Conservation (phyloP, 2,888 invertebrate species). For the Monochamus alternatus region DNA sequence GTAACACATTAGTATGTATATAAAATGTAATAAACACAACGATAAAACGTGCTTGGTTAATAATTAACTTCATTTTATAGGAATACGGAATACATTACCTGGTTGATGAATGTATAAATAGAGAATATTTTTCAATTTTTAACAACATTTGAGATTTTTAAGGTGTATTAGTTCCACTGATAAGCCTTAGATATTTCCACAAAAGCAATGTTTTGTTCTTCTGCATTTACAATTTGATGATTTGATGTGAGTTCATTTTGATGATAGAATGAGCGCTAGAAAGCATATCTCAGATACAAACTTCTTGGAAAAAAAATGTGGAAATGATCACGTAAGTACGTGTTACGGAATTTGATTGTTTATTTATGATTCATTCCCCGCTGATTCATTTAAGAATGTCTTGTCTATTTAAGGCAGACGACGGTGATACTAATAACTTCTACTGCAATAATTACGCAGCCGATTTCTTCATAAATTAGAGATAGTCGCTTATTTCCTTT, state of each 20-base stretch:
- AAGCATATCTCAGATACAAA: too few species aligned
- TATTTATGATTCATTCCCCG: conserved; percentile 35
- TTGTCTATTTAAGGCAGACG: conserved; percentile 29
- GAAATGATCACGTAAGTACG: conserved; percentile 26
- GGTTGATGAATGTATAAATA: too few species aligned
- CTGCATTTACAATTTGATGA: too few species aligned
- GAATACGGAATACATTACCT: too few species aligned
- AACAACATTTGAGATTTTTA: too few species aligned
- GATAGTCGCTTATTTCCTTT: conserved; percentile 16
- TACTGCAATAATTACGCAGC: conserved; percentile 11
- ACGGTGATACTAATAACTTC: conserved; percentile 24
- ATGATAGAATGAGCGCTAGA: too few species aligned
- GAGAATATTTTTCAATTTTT: too few species aligned
- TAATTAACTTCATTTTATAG: not conserved
- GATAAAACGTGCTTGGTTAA: conserved; percentile 9
- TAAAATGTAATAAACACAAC: not conserved
- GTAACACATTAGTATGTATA: conserved; percentile 1
- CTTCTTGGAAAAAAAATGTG: conserved; percentile 2
- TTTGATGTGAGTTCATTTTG: too few species aligned
- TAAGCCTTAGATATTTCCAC: too few species aligned
- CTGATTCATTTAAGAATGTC: conserved; percentile 36
- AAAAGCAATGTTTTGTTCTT: too few species aligned
- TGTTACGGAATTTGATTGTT: conserved; percentile 31
- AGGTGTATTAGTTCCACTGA: too few species aligned
- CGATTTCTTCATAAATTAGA: conserved; percentile 14